Evolutionary conservation across 2,888 invertebrate species (phyloP).

Genomic region (Neocrepidodera transversa): DNA sequence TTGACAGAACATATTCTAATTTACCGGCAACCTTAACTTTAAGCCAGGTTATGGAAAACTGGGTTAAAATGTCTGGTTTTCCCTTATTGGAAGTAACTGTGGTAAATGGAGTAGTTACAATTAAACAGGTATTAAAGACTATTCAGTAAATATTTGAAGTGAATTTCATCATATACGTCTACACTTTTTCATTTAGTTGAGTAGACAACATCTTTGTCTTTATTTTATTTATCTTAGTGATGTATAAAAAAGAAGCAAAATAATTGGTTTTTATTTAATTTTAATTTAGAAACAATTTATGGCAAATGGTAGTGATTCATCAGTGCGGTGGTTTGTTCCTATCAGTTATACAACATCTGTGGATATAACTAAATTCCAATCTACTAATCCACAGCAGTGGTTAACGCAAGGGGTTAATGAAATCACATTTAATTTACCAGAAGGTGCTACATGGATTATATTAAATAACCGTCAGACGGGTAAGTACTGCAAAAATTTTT

Average conservation of each 20-base stretch:
- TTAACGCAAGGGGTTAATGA: conserved; percentile 39
- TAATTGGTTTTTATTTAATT: too few relatives aligned
- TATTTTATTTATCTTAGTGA: too few relatives aligned
- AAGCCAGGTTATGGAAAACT: conserved; percentile 36
- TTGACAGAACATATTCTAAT: conserved; percentile 52
- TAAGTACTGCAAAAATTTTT: too few relatives aligned
- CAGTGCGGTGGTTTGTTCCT: conserved; percentile 61
- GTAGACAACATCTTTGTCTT: too few relatives aligned
- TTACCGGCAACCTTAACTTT: conserved; percentile 25
- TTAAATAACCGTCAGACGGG: conserved; percentile 43
- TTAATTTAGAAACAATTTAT: conserved; percentile 33
- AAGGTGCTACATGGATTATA: conserved; percentile 36
- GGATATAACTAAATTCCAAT: conserved; percentile 54
- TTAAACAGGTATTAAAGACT: conserved; percentile 39
- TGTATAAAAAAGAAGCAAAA: too few relatives aligned
- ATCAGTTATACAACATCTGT: conserved; percentile 62
- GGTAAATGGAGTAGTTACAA: conserved; percentile 23
- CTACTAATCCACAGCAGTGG: conserved; percentile 56
- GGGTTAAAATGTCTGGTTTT: conserved; percentile 40
- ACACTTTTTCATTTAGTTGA: too few relatives aligned
- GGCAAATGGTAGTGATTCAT: conserved; percentile 21
- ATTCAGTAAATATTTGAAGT: too few relatives aligned
- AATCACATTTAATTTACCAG: conserved; percentile 25
- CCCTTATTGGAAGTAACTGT: conserved; percentile 48
- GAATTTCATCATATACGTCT: too few relatives aligned